Evolutionary conservation across 2,797 vertebrate species (phyloP).

Genomic region (Enteromius mattozi): DNA sequence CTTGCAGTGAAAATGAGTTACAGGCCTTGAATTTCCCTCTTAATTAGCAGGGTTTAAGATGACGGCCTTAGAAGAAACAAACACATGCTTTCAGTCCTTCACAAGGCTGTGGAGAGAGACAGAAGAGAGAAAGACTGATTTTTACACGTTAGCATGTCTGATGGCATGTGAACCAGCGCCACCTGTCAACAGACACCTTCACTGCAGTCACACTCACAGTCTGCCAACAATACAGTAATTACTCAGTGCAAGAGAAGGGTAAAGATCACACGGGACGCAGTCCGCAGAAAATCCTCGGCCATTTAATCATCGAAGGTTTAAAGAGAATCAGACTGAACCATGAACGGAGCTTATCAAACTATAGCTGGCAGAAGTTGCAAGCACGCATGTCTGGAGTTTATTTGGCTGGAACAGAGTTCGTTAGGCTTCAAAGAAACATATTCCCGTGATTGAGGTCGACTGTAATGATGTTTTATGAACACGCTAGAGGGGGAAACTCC

Average conservation of each 20-base stretch:
- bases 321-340: background rate
- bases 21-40: background rate
- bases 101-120: background rate
- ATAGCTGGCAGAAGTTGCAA: conserved; percentile 17
- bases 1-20: background rate
- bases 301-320: background rate
- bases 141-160: background rate
- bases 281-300: background rate
- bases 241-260: background rate
- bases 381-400: conserved; percentile 19
- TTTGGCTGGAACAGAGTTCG: conserved; percentile 41
- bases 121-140: background rate
- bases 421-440: conserved; percentile 38
- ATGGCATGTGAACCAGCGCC: conserved; percentile 72
- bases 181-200: conserved; percentile 66
- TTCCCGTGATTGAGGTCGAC: conserved; percentile 18
- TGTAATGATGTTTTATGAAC: conserved; percentile 49
- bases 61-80: background rate
- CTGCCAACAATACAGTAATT: no score
- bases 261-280: background rate
- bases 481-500: conserved; percentile 42
- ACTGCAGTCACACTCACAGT: conserved; percentile 21
- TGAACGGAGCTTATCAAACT: conserved; percentile 1
- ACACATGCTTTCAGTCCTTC: background rate
- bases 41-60: conserved; percentile 2